phyloP scores from a whole-genome alignment of 1,140 invertebrate genomes.

The Samia ricini region DNA sequence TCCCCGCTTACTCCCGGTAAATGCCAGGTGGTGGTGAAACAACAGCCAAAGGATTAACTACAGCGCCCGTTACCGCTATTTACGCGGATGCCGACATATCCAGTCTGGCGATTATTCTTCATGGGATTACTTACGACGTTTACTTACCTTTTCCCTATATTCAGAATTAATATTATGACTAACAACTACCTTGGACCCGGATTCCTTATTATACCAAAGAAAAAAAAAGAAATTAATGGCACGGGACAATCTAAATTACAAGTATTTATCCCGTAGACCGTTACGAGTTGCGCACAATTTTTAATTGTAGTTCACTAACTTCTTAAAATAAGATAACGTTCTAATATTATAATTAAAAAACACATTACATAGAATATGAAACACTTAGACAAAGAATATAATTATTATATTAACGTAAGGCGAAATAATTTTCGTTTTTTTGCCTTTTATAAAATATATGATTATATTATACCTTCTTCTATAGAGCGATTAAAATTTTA shows the following conservation, averaged over 20 bases:
- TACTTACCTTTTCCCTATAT: background rate
- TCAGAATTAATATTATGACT: background rate
- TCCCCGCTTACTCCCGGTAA: slow-evolving; percentile 84
- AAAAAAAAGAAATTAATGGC: background rate
- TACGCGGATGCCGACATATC: background rate
- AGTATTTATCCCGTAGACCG: background rate
- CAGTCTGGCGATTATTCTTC: background rate
- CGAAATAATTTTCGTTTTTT: background rate
- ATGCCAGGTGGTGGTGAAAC: slow-evolving; percentile 43
- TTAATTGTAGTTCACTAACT: background rate
- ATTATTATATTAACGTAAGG: background rate
- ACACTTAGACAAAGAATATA: background rate
- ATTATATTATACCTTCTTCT: background rate
- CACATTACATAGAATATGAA: background rate
- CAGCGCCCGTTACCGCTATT: background rate
- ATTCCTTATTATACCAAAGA: background rate
- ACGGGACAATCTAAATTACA: background rate
- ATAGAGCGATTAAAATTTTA: background rate
- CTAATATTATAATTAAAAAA: background rate
- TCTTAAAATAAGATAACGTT: background rate
- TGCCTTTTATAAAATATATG: background rate
- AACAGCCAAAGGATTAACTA: slow-evolving; percentile 56
- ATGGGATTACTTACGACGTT: background rate
- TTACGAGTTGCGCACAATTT: background rate
- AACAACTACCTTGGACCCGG: background rate